Evolutionary conservation across 2,113 vertebrate genomes (phyloP), one percentile per base, ranked within the genome.

Genomic region (Catharus bicknelli): DNA sequence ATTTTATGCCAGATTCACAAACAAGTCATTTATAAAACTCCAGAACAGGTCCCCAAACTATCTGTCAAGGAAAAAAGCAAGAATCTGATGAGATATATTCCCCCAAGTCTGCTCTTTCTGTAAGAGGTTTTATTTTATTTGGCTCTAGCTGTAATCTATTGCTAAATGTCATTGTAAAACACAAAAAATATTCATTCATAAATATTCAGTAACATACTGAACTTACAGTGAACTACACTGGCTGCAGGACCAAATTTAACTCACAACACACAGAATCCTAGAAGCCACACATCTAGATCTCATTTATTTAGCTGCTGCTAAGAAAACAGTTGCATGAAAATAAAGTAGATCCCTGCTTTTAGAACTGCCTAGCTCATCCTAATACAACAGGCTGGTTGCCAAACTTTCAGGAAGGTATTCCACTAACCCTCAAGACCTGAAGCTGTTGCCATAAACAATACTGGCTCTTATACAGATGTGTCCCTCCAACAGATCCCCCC

Each of bases 161-260:
- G 94, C 95, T 93, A 94, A 90, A 83, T 94, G 83, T 76, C 89
- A 81, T 50, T 95, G 88, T 94, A 94, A 96, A 94, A 95, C 3
- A 7, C 59, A 94, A 80, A 96, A 92, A 94, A 83, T 67, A 94
- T 86, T 91, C 89, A 96, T 96, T 96, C 95, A 94, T 95, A 96
- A 96, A 96, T 94, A 96, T 96, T 96, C 91, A 94, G 93, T 85
- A 95, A 95, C 90, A 92, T 86, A 93, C 61, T 95, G 94, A 96
- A 96, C 95, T 96, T 94, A 72, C 11, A 83, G 32, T 93, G 95
- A 96, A 96, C 90, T 92, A 70, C 79, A 48, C 61, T 91, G 87
- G 66, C 90, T 93, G 63, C 19, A 83, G 59, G 82, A 88, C 48
- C 47, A 85, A 63, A 77, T 95, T 94, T 96, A 96, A 95, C 94